Base-by-base conservation (phyloP, 1,140 invertebrate species). In the Drosophila navojoa region DNA sequence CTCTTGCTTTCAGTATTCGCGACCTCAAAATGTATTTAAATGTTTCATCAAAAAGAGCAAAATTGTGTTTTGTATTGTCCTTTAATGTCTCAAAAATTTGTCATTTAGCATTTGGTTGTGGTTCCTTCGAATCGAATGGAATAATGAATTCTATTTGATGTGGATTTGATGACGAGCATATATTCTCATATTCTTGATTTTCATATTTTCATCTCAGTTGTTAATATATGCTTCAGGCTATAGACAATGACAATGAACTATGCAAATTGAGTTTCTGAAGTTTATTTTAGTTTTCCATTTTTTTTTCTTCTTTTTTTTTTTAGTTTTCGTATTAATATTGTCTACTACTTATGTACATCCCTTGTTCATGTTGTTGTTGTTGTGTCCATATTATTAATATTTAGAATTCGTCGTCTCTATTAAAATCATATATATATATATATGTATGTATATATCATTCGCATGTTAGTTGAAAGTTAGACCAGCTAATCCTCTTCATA, bases 281-380 rank as follows among this genome's bases (percentile, higher is more conserved):
- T 71, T 75, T n/a, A n/a, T 13, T 69, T 58, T 57, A 60, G 42
- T 45, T 45, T 29, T 67, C 60, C 40, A 40, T 64, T 29, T 9
- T 55, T 60, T 54, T 50, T 40, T 16, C n/a, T 40, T 55, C 11
- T 32, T 53, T 42, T 13, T 5, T 45, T 38, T 66, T 78, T 42
- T 49, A 61, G 63, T 63, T 29, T 9, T 32, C 5, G 76, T 84
- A 64, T 80, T 69, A 85, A 84, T 91, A 91, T 91, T 91, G 90
- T 91, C 90, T 77, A 91, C 82, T 91, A 90, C 77, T 89, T 87
- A 89, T 87, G 67, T 91, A 91, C 90, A 91, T 91, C 90, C 90
- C 90, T 91, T 91, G 90, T 91, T 89, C 90, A 77, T 60, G 73
- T 82, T 89, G 68, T 45, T 45, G 42, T 45, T 89, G 90, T 77